Evolutionary conservation across 2,797 vertebrate species (phyloP), one percentile per base, ranked within the genome.

Genomic region (Clarias pachynema): DNA sequence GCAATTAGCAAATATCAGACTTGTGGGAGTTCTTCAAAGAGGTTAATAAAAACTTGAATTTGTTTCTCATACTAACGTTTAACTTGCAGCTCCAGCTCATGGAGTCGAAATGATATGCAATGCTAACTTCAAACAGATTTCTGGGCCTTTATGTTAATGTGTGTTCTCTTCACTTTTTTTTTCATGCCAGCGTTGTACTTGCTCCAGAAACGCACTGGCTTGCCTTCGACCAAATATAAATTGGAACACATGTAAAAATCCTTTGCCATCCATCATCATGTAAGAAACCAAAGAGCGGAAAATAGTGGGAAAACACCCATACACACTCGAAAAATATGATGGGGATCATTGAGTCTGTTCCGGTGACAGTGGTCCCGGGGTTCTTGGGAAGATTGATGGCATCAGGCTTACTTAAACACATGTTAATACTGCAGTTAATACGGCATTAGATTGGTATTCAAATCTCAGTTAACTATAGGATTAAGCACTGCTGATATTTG

Each of bases 1-100:
- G 29, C 12, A 87, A 89, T 85, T 79, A 84, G 66, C 65, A 53
- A 66, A 79, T 40, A 57, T 65, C 72, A 74, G 65, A 83, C 77
- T 84, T 85, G 22, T 82, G 44, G 57, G 68, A 59, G 69, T 49
- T 82, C 74, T 87, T 72, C 60, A 37, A 87, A 68, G 53, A 72
- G 49, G 37, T 56, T 31, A 83, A 84, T 87, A 78, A 84, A 85
- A 63, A 85, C 49, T 44, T 29, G 10, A 24, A 60, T 60, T 78
- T 60, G 56, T 78, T 78, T 78, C 60, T 24, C 29, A 59, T 60
- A 37, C 12, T 9, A 37, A 37, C 10, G 4, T 78, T 59, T 60
- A 78, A 78, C 75, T 29, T 73, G 69, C 24, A 74, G 7, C n/a
- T 29, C 14, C 6, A 74, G n/a, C 72, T 29, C 72, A 18, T 29